Conservation (phyloP, 2,888 invertebrate species). For the Netelia melanura region DNA sequence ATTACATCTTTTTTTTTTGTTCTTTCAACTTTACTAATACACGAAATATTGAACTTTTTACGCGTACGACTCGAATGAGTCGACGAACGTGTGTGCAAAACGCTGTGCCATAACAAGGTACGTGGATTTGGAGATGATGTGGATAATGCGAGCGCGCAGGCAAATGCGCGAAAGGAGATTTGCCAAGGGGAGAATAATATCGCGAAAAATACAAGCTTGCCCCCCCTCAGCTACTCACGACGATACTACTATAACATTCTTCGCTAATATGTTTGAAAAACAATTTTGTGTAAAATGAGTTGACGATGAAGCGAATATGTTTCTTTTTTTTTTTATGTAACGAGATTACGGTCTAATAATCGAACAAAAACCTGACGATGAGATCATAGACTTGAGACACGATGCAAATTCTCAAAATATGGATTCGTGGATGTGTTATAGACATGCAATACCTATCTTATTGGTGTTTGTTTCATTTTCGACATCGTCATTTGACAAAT, state of each 20-base stretch:
- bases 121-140: too few species aligned
- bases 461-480: not conserved
- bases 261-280: not conserved
- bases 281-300: too few species aligned
- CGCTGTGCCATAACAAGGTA: slow-evolving; percentile 41
- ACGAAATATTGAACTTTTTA: slow-evolving; percentile 6
- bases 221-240: not conserved
- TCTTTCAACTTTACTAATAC: not conserved
- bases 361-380: not conserved
- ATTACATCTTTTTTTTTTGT: slow-evolving; percentile 7
- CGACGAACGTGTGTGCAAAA: slow-evolving; percentile 41
- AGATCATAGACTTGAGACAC: not conserved
- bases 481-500: slow-evolving; percentile 17
- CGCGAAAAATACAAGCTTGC: slow-evolving; percentile 9
- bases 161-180: too few species aligned
- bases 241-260: not conserved
- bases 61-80: slow-evolving; percentile 1
- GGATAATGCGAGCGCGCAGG: too few species aligned
- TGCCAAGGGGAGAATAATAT: not conserved
- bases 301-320: too few species aligned
- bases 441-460: not conserved
- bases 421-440: not conserved
- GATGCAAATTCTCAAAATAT: not conserved
- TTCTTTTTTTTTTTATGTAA: not conserved
- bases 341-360: not conserved